These are phyloP conservation scores for Dastarcus helophoroides DNA, from an alignment of 2,888 invertebrate species.

Conservation along the genomic window DNA sequence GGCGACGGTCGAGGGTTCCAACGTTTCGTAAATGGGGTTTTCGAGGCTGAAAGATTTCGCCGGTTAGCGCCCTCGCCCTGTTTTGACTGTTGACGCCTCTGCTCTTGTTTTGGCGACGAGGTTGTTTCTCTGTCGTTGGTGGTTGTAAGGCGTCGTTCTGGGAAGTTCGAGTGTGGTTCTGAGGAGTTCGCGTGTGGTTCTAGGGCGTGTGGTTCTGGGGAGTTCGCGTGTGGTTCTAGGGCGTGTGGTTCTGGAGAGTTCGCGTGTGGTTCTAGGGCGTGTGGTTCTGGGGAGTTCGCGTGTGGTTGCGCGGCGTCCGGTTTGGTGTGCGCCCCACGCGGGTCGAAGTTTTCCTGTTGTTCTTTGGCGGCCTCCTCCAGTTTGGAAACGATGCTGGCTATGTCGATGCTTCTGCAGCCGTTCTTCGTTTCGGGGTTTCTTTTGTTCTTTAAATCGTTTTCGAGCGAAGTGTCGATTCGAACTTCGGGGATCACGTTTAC, in stretches of 20 bases:
- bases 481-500: background rate
- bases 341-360: slow-evolving; percentile 17
- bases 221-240: background rate
- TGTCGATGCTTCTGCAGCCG: too few relatives aligned
- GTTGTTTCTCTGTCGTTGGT: too few relatives aligned
- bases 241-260: slow-evolving; percentile 3
- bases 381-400: slow-evolving; percentile 35
- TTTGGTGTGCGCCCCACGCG: slow-evolving; percentile 4
- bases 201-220: background rate
- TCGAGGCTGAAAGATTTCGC: too few relatives aligned
- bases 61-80: too few relatives aligned
- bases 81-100: too few relatives aligned
- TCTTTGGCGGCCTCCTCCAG: slow-evolving; percentile 35
- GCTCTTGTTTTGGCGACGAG: too few relatives aligned
- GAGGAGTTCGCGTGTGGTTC: background rate
- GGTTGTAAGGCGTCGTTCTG: too few relatives aligned
- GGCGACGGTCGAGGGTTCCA: too few relatives aligned
- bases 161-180: too few relatives aligned
- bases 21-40: too few relatives aligned
- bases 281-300: background rate
- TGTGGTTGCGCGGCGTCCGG: background rate
- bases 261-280: slow-evolving; percentile 4
- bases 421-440: slow-evolving; percentile 11
- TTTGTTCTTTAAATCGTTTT: slow-evolving; percentile 3
- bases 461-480: background rate